phyloP scores from a whole-genome alignment of 2,113 vertebrate genomes.

The Pelvicachromis taeniatus region DNA sequence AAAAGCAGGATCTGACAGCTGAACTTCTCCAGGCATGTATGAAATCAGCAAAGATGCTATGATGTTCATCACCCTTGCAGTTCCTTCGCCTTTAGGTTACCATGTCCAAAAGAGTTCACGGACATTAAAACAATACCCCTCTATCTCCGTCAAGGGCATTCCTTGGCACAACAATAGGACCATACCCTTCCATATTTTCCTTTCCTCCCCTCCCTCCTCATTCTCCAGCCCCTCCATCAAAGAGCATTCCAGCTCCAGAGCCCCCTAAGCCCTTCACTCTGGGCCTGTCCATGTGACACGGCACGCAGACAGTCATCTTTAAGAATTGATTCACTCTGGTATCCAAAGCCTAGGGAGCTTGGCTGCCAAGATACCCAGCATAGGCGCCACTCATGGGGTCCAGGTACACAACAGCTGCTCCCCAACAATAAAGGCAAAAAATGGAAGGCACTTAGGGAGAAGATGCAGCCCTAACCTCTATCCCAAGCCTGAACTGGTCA shows the following conservation, averaged over 20 bases:
- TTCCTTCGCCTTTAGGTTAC: conserved; percentile 28
- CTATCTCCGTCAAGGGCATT: conserved; percentile 70
- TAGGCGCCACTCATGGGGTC: conserved; percentile 67
- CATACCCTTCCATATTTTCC: conserved; percentile 66
- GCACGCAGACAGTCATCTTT: conserved; percentile 74
- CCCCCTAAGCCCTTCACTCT: conserved; percentile 71
- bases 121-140: conserved; percentile 61
- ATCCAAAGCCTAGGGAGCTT: conserved; percentile 69
- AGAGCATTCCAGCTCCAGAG: conserved; percentile 73
- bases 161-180: conserved; percentile 73
- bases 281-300: conserved; percentile 66
- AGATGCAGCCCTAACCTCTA: conserved; percentile 69
- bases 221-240: conserved; percentile 71
- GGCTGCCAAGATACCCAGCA: conserved; percentile 73
- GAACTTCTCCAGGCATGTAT: neutral
- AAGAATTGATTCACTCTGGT: conserved; percentile 78
- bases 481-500: conserved; percentile 69
- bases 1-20: conserved; percentile 1
- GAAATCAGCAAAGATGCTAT: conserved; percentile 8
- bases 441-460: conserved; percentile 73
- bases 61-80: conserved; percentile 3
- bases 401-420: conserved; percentile 78
- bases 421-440: conserved; percentile 72
- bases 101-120: conserved; percentile 51
- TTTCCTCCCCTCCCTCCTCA: conserved; percentile 71